phyloP scores from a whole-genome alignment of 1,140 invertebrate genomes.

The Achroia grisella region DNA sequence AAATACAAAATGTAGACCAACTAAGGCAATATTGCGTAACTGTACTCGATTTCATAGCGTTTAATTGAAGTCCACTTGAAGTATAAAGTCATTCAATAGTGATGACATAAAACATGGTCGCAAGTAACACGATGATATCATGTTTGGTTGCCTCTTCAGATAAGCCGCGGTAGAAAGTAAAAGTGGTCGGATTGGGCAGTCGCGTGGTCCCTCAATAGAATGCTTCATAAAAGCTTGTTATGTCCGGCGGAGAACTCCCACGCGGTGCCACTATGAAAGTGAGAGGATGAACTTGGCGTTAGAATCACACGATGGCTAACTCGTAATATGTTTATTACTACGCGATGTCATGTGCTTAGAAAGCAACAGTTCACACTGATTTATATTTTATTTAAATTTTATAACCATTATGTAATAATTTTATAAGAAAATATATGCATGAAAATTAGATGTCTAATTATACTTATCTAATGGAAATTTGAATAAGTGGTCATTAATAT shows the following conservation, averaged over 20 bases:
- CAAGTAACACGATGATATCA: slow-evolving; percentile 18
- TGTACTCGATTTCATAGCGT: too few relatives aligned
- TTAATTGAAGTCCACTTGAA: too few relatives aligned
- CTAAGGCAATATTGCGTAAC: too few relatives aligned
- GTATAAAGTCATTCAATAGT: too few relatives aligned
- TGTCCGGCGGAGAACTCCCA: slow-evolving; percentile 24
- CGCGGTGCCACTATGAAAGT: slow-evolving; percentile 38
- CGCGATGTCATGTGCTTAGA: slow-evolving; percentile 4
- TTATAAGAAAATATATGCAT: too few relatives aligned
- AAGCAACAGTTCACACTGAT: background rate
- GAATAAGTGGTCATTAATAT: too few relatives aligned
- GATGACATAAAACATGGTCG: background rate
- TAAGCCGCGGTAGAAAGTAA: slow-evolving; percentile 45
- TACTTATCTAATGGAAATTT: too few relatives aligned
- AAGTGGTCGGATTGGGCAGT: slow-evolving; percentile 58
- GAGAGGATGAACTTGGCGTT: slow-evolving; percentile 35
- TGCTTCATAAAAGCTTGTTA: slow-evolving; percentile 38
- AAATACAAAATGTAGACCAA: too few relatives aligned
- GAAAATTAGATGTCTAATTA: too few relatives aligned
- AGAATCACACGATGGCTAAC: slow-evolving; percentile 18
- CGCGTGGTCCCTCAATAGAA: slow-evolving; percentile 35
- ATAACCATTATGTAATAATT: background rate
- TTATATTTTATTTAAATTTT: background rate
- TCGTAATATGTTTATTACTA: slow-evolving; percentile 6
- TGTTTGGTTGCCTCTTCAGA: slow-evolving; percentile 15